phyloP scores from a whole-genome alignment of 2,888 invertebrate species.

The Drosophila ustulata region DNA sequence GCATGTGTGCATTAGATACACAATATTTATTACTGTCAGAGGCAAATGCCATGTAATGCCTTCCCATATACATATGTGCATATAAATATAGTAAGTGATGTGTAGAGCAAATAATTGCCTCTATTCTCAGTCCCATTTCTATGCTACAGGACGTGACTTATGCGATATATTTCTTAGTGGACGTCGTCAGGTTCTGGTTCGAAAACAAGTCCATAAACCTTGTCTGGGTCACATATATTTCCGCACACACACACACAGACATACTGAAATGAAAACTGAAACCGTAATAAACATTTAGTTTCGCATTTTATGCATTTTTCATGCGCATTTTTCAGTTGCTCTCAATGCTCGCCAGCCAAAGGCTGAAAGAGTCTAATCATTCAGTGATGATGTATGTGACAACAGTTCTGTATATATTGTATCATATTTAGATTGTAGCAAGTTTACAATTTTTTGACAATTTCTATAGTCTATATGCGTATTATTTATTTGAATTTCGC shows the following conservation, averaged over 20 bases:
- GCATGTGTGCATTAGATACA: slow-evolving; percentile 19
- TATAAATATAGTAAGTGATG: not conserved
- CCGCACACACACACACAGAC: slow-evolving; percentile 44
- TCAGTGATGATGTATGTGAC: not conserved
- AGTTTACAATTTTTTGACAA: too few species aligned
- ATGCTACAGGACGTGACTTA: slow-evolving; percentile 73
- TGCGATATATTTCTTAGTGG: slow-evolving; percentile 39
- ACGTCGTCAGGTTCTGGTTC: slow-evolving; percentile 23
- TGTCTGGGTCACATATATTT: slow-evolving; percentile 69
- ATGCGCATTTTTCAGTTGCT: slow-evolving; percentile 28
- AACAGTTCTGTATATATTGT: too few species aligned
- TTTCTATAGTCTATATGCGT: too few species aligned
- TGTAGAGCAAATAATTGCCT: not conserved
- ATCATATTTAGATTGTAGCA: too few species aligned
- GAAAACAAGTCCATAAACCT: slow-evolving; percentile 75
- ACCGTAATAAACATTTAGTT: slow-evolving; percentile 49
- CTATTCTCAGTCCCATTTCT: slow-evolving; percentile 22
- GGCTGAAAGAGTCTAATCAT: not conserved
- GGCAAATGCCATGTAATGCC: slow-evolving; percentile 32
- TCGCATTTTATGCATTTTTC: slow-evolving; percentile 53
- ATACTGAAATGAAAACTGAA: slow-evolving; percentile 36
- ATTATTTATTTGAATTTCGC: too few species aligned
- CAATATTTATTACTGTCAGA: slow-evolving; percentile 42
- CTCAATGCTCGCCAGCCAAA: not conserved
- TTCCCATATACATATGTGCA: not conserved